Evolutionary conservation across 2,797 vertebrate species (phyloP), one percentile per base, ranked within the genome.

Genomic region (Nannoperca australis): DNA sequence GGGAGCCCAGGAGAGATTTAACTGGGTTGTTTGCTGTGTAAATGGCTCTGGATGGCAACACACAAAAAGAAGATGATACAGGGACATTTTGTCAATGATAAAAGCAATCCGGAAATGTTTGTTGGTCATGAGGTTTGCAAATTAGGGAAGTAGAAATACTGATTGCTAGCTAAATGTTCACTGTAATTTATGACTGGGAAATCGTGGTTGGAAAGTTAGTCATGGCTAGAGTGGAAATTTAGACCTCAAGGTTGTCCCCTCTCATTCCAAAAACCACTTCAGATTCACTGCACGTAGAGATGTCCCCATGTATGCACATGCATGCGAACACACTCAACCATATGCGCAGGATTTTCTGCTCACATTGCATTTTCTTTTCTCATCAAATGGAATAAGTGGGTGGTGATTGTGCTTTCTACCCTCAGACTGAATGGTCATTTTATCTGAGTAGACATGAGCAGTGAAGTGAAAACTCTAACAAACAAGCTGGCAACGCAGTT

Each of bases 131-230:
- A 85, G 88, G 88, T 90, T 81, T 72, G 85, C 78, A 83, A 91
- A 84, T 68, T 81, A 82, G 79, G 78, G 81, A 81, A 86, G 86
- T 66, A 82, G 85, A 83, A 89, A 85, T 79, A 82, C 85, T 90
- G 88, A 91, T 94, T 91, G 88, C 85, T 72, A 76, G 84, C 85
- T 86, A 78, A 91, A 87, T 81, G 91, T 81, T 85, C 73, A 42
- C 90, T 93, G 85, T 93, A 92, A 93, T 93, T 93, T 92, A 80
- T 86, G 81, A 87, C 14, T 85, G 86, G 91, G 88, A 89, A 91
- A 81, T 78, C 68, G 27, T 60, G 78, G 79, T 76, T 80, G 87
- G 89, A 91, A 91, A 91, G 76, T 76, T 64, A 45, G 72, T 77
- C 73, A 47, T 81, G 83, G 71, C 69, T 62, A 6, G 70, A 84